phyloP scores from a whole-genome alignment of 2,113 vertebrate species.

The Psittacula cyanocephala region DNA sequence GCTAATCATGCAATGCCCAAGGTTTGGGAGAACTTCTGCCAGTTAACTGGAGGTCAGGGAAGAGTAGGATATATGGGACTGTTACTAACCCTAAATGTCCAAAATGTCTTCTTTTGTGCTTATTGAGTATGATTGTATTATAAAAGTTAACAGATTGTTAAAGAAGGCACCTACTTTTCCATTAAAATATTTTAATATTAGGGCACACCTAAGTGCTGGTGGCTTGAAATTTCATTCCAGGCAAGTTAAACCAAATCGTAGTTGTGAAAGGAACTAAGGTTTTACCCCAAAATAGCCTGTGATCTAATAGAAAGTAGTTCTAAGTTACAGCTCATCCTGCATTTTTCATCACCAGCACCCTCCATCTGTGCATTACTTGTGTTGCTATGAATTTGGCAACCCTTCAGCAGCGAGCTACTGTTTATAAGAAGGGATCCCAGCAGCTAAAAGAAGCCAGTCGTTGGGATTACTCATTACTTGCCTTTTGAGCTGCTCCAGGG shows the following conservation, averaged over 20 bases:
- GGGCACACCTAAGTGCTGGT: background rate
- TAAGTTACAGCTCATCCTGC: slow-evolving; percentile 27
- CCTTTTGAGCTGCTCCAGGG: slow-evolving; percentile 1
- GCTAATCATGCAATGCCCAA: background rate
- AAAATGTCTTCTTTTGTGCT: background rate
- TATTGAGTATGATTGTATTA: background rate
- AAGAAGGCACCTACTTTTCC: background rate
- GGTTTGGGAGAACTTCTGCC: background rate
- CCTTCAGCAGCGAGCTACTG: background rate
- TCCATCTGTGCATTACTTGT: slow-evolving; percentile 49
- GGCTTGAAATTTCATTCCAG: background rate
- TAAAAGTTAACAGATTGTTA: background rate
- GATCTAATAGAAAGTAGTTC: slow-evolving; percentile 27
- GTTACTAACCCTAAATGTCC: background rate
- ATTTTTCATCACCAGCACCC: background rate
- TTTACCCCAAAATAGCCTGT: slow-evolving; percentile 21
- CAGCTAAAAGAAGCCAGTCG: slow-evolving; percentile 23
- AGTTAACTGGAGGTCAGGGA: background rate
- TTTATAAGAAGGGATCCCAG: slow-evolving; percentile 59
- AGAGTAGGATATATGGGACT: background rate
- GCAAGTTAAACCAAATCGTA: background rate
- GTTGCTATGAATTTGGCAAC: slow-evolving; percentile 54
- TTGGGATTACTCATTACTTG: slow-evolving; percentile 25
- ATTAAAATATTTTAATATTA: background rate
- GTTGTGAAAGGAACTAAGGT: background rate